Percentiles rank a stretch among this genome's conserved stretches.
Conservation (phyloP, 2,113 vertebrate genomes). For the Alosa alosa region DNA sequence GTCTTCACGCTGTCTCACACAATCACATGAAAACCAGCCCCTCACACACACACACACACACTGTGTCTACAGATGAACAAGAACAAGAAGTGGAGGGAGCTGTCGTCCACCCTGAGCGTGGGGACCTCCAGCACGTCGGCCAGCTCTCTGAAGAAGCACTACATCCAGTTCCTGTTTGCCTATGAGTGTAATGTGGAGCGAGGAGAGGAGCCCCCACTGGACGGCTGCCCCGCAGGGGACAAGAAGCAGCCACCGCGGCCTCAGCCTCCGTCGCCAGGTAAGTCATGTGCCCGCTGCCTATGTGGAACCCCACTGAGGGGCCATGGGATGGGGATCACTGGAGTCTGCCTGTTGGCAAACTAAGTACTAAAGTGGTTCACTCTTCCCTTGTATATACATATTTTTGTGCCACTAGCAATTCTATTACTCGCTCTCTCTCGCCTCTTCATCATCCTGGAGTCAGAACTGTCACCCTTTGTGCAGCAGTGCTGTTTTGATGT, state of each 20-base stretch:
- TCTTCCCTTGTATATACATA: not conserved
- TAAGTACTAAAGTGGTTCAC: not conserved
- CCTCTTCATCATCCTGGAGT: not conserved
- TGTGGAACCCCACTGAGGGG: no score
- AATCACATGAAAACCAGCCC: not conserved
- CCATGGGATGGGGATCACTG: no score
- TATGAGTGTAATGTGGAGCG: conserved; percentile 95
- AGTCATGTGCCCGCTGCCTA: conserved; percentile 30
- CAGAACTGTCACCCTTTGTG: not conserved
- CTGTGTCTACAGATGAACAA: conserved; percentile 83
- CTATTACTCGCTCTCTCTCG: not conserved
- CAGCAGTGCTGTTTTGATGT: not conserved
- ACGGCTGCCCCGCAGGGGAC: conserved; percentile 81
- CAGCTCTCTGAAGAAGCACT: conserved; percentile 95
- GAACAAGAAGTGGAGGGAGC: conserved; percentile 97
- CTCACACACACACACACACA: not conserved
- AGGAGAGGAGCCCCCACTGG: conserved; percentile 90
- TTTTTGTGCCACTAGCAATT: not conserved
- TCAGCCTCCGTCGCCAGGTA: conserved; percentile 95
- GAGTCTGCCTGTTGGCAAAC: no score
- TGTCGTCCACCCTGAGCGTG: conserved; percentile 83
- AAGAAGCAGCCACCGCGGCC: conserved; percentile 94
- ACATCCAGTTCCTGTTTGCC: conserved; percentile 96
- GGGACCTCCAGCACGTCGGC: conserved; percentile 92
- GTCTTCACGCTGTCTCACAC: not conserved